Percentiles rank a stretch among this genome's conserved stretches.
Evolutionary conservation across 1,140 invertebrate genomes (phyloP).

Genomic region (Melanaphis sacchari): DNA sequence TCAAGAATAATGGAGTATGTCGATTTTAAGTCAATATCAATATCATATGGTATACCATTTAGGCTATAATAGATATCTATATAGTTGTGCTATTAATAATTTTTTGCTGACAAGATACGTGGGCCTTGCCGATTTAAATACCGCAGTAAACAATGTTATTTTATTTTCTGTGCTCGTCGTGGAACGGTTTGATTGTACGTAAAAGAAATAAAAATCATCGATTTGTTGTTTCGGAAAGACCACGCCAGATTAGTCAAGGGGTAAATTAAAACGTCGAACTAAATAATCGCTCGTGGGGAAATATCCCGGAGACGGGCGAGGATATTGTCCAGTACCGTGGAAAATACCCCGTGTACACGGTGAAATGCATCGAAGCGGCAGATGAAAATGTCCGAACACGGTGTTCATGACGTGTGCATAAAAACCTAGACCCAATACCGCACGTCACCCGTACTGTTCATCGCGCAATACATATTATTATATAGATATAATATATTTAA

Average conservation of each 20-base stretch:
- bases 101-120: not conserved
- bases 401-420: not conserved
- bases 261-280: not conserved
- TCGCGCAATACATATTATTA: not conserved
- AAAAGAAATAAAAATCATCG: not conserved
- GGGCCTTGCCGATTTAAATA: not conserved
- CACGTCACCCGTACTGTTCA: not conserved
- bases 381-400: not conserved
- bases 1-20: no score
- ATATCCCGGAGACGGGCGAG: not conserved
- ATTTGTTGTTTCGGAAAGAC: not conserved
- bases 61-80: not conserved
- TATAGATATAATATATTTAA: not conserved
- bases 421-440: not conserved
- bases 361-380: not conserved
- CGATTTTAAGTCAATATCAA: no score
- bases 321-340: not conserved
- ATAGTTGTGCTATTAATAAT: not conserved
- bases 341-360: not conserved
- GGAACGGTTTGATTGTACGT: not conserved
- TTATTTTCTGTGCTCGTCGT: not conserved
- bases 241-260: not conserved
- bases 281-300: not conserved
- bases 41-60: not conserved
- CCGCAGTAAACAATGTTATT: not conserved